phyloP scores from a whole-genome alignment of 1,140 invertebrate genomes.

The Condylostylus longicornis region DNA sequence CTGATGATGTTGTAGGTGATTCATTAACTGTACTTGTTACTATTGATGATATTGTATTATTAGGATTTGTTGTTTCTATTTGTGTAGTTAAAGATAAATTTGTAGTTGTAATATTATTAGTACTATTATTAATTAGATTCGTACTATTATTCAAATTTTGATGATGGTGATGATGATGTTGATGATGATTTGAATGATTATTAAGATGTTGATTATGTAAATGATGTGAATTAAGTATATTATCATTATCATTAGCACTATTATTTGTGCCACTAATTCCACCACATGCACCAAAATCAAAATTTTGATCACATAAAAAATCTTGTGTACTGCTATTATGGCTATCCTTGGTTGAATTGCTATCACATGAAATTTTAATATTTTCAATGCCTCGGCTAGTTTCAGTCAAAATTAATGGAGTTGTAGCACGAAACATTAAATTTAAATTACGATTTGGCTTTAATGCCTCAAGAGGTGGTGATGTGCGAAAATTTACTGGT shows the following conservation, averaged over 20 bases:
- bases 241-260: no score
- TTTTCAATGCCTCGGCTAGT: conserved; percentile 32
- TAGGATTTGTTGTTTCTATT: no score
- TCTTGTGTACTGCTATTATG: not conserved
- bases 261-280: no score
- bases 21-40: no score
- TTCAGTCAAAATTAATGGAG: conserved; percentile 32
- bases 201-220: not conserved
- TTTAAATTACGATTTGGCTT: conserved; percentile 49
- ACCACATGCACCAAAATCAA: no score
- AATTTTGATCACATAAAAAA: no score
- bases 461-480: conserved; percentile 72
- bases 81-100: no score
- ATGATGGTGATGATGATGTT: not conserved
- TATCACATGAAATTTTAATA: conserved; percentile 35
- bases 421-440: conserved; percentile 32
- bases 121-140: no score
- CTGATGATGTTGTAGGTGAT: no score
- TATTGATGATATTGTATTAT: no score
- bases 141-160: not conserved
- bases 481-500: conserved; percentile 76
- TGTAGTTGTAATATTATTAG: no score
- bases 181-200: not conserved
- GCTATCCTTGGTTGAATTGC: conserved; percentile 29
- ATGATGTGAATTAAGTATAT: no score